Evolutionary conservation across 2,113 vertebrate genomes (phyloP).

Genomic region (Anguilla rostrata): DNA sequence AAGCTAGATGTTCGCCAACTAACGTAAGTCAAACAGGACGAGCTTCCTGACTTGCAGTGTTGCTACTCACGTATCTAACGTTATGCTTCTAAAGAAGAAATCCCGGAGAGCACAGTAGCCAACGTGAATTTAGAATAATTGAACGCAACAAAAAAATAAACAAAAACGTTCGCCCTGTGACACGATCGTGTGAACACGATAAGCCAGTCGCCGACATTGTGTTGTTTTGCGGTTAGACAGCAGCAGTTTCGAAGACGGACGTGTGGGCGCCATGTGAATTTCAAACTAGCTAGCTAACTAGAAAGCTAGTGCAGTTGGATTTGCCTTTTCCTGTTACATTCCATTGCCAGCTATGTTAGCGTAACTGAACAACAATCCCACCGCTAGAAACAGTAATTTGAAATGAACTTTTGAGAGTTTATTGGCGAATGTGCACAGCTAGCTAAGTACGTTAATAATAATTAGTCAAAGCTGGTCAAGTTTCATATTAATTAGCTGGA

Average conservation of each 20-base stretch:
- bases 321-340: not conserved
- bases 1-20: too few relatives aligned
- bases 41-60: not conserved
- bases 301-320: not conserved
- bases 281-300: not conserved
- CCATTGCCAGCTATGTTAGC: not conserved
- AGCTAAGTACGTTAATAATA: not conserved
- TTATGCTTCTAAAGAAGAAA: not conserved
- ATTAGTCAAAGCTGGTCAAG: not conserved
- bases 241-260: not conserved
- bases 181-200: not conserved
- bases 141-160: not conserved
- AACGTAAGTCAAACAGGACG: not conserved
- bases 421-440: not conserved
- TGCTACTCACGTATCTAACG: not conserved
- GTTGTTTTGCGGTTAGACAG: not conserved
- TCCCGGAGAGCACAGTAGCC: not conserved
- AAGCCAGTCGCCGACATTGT: not conserved
- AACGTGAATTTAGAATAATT: not conserved
- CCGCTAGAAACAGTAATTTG: not conserved
- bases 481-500: not conserved
- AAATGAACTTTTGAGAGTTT: not conserved
- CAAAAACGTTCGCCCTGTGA: not conserved
- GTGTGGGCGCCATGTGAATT: constrained; percentile 8
- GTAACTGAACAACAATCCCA: not conserved